Base-by-base conservation (phyloP, 2,888 invertebrate species). In the Argyresthia goedartella region DNA sequence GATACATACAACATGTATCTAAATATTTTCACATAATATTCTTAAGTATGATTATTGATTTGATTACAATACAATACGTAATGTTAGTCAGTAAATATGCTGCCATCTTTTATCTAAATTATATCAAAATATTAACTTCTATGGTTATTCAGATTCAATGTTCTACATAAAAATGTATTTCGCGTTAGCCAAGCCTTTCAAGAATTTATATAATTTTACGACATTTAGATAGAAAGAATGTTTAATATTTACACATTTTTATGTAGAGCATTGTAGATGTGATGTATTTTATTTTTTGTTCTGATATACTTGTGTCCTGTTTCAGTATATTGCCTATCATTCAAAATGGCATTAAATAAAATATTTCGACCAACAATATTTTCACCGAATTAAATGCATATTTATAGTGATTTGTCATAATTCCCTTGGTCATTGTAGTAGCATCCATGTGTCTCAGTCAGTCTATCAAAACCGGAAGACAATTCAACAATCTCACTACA, bases 61-160 rank as follows among this genome's bases (percentile, higher is more conserved):
- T 25, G 25, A 25, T 25, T 25, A 25, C 2, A 25, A 25, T 25
- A 25, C n/a, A 13, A 35, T 48, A 48, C 35, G 46, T 33, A 10
- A 46, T 46, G 36, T 48, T 13, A 66, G 36, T 48, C 9, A 66
- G 77, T 80, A 79, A 80, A 81, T 80, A 81, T 70, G 75, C 76
- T 76, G 77, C 76, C 76, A 80, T 39, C 48, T 48, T 25, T 48
- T 82, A 81, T 81, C 77, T 81, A 84, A 78, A 81, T 76, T 35
- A 73, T 82, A 78, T 77, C 79, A 82, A 82, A 84, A 82, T 84
- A 77, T 76, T 71, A 81, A 65, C 66, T 69, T 79, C 73, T 81
- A 76, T 78, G 72, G 35, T n/a, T 25, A 25, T 25, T 11, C 4
- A 13, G 14, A 48, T 35, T 15, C 35, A 35, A 48, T 9, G 25